These are phyloP conservation scores for Streptopelia turtur DNA, from an alignment of 2,797 vertebrate species.

Conservation along the genomic window DNA sequence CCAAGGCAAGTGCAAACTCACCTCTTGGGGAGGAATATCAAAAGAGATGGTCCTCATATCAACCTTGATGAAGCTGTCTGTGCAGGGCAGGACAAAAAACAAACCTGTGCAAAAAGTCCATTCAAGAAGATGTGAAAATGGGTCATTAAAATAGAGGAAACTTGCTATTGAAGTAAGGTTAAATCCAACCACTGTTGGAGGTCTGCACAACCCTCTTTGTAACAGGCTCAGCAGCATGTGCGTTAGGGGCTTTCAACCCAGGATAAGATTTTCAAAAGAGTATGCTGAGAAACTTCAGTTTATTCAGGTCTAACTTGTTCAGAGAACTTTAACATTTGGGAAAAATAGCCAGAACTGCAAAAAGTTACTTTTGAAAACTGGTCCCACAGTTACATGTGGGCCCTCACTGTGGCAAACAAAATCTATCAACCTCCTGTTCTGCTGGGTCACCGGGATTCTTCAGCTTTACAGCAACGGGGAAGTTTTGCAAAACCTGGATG, in stretches of 20 bases:
- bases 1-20: slow-evolving; percentile 55
- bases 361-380: background rate
- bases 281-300: background rate
- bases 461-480: background rate
- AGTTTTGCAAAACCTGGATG: background rate
- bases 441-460: background rate
- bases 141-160: background rate
- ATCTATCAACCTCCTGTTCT: background rate
- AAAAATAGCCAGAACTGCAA: background rate
- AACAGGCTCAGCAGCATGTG: background rate
- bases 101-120: slow-evolving; percentile 79
- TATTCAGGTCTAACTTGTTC: background rate
- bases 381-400: background rate
- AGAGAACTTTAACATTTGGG: background rate
- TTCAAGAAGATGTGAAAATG: background rate
- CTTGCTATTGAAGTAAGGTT: background rate
- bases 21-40: slow-evolving; percentile 96
- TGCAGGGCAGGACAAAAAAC: slow-evolving; percentile 95
- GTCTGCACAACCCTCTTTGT: background rate
- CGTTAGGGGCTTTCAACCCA: background rate
- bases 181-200: background rate
- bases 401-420: background rate
- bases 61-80: slow-evolving; percentile 95
- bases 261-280: background rate
- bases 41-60: slow-evolving; percentile 98